Evolutionary conservation across 2,113 vertebrate species (phyloP).

Genomic region (Pteruthius melanotis): DNA sequence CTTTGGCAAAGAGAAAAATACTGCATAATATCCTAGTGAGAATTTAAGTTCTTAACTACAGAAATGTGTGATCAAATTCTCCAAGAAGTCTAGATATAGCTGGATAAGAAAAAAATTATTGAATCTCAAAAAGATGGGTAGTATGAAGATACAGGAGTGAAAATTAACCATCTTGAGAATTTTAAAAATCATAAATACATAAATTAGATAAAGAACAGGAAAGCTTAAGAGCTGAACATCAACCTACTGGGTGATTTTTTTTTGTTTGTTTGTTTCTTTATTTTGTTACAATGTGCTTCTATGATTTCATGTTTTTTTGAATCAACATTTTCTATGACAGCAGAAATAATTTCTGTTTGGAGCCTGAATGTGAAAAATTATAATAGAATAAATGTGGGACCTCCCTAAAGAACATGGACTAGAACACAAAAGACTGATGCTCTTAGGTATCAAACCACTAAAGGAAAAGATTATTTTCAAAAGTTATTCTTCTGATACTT

Average conservation of each 20-base stretch:
- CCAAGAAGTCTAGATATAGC: not conserved
- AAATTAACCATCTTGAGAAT: not conserved
- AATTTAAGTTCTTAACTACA: not conserved
- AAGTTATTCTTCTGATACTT: not conserved
- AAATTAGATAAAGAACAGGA: not conserved
- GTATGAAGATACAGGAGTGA: not conserved
- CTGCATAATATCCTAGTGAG: slow-evolving; percentile 21
- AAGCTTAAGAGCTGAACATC: not conserved
- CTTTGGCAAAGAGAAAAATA: slow-evolving; percentile 43
- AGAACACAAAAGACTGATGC: not conserved
- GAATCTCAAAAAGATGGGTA: not conserved
- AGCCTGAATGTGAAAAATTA: not conserved
- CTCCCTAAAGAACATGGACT: not conserved
- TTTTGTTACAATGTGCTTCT: not conserved
- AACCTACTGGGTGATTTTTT: no score
- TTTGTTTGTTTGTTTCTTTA: not conserved
- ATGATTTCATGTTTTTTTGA: not conserved
- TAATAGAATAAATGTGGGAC: not conserved
- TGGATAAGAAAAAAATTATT: not conserved
- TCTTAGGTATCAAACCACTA: not conserved
- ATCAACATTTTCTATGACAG: not conserved
- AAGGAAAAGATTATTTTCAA: not conserved
- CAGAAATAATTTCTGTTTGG: not conserved
- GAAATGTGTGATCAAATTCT: slow-evolving; percentile 20
- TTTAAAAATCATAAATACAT: not conserved